Conservation (phyloP, 2,888 invertebrate species). For the Phengaris arion region DNA sequence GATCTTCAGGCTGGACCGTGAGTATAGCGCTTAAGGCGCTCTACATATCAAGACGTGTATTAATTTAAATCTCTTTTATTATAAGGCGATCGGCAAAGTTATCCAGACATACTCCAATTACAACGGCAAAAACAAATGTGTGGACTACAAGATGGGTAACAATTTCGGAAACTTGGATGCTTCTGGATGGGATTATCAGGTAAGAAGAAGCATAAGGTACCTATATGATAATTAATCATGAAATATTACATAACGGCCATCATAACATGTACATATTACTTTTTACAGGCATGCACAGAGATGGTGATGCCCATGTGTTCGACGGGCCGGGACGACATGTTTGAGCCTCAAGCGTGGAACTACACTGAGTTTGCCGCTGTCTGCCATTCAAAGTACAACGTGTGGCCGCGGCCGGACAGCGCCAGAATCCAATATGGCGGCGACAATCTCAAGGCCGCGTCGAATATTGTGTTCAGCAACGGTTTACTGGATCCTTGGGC, state of each 20-base stretch:
- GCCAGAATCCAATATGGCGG: slow-evolving; percentile 91
- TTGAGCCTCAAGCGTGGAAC: slow-evolving; percentile 88
- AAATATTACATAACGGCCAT: too few relatives aligned
- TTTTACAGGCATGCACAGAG: slow-evolving; percentile 91
- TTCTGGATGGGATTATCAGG: slow-evolving; percentile 91
- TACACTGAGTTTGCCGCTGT: slow-evolving; percentile 80
- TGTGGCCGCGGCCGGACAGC: slow-evolving; percentile 83
- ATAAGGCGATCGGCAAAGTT: slow-evolving; percentile 82
- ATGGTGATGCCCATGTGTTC: slow-evolving; percentile 98
- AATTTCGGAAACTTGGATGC: slow-evolving; percentile 82
- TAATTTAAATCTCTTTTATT: slow-evolving; percentile 35
- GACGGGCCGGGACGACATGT: slow-evolving; percentile 89
- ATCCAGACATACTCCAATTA: slow-evolving; percentile 90
- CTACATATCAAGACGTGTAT: too few relatives aligned
- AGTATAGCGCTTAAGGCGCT: too few relatives aligned
- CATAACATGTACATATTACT: too few relatives aligned
- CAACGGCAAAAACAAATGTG: slow-evolving; percentile 85
- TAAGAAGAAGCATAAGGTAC: slow-evolving; percentile 50
- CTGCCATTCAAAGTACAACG: slow-evolving; percentile 85
- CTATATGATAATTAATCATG: too few relatives aligned
- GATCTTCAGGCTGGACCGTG: too few relatives aligned
- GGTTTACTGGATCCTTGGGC: slow-evolving; percentile 94
- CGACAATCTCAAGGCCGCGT: slow-evolving; percentile 81
- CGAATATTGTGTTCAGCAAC: slow-evolving; percentile 90
- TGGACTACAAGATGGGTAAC: slow-evolving; percentile 78